Conservation (phyloP, 2,888 invertebrate species). For the Drymonia ruficornis region DNA sequence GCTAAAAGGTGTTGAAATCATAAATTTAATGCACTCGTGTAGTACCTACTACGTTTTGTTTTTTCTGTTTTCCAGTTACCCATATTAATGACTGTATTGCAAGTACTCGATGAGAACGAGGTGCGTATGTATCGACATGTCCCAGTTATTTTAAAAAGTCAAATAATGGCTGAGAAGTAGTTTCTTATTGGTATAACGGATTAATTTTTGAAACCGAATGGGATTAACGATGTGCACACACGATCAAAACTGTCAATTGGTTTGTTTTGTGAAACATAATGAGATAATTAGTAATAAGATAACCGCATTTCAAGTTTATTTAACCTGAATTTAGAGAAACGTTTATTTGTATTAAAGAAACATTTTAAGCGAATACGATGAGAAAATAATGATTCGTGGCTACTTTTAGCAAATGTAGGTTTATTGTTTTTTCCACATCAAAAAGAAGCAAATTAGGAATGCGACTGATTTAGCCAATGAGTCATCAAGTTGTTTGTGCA, state of each 20-base stretch:
- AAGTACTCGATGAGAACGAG: conserved; percentile 50
- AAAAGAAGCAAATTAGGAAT: conserved; percentile 14
- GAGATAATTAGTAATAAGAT: conserved; percentile 16
- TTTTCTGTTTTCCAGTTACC: conserved; percentile 1
- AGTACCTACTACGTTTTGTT: background rate
- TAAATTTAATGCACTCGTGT: conserved; percentile 1
- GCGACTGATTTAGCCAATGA: conserved; percentile 41
- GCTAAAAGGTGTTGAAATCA: background rate
- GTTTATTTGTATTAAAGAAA: too few relatives aligned
- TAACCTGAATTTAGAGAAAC: background rate
- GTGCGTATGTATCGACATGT: conserved; percentile 40
- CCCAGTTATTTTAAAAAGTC: conserved; percentile 60
- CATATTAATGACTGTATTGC: conserved; percentile 26
- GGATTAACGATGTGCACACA: conserved; percentile 45
- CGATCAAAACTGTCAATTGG: conserved; percentile 33
- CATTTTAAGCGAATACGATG: too few relatives aligned
- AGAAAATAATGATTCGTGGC: too few relatives aligned
- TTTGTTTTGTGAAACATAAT: conserved; percentile 20
- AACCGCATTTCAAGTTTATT: conserved; percentile 15
- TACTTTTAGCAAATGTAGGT: background rate
- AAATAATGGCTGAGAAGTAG: conserved; percentile 50
- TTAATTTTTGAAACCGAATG: conserved; percentile 46
- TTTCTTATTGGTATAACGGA: conserved; percentile 59
- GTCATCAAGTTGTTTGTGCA: conserved; percentile 36
- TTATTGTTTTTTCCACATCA: conserved; percentile 5